Base-by-base conservation (phyloP, 2,797 vertebrate genomes). In the Rhincodon typus region DNA sequence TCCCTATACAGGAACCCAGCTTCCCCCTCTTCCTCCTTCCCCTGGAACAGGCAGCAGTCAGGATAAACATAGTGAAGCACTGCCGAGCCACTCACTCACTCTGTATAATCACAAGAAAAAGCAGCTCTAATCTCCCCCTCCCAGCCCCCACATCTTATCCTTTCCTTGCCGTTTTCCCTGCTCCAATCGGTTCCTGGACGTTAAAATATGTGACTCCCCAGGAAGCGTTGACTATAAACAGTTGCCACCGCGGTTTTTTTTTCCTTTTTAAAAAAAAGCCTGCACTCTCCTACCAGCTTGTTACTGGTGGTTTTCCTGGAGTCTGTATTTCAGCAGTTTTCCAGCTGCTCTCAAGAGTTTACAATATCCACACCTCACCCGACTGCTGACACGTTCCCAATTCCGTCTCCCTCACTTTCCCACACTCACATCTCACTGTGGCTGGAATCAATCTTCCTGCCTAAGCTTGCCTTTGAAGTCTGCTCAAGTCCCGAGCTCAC, bases 401-500 rank as follows among this genome's bases (percentile, higher is more conserved):
- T 70, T 66, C 3, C 91, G 66, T 4, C 17, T 17, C 46, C 19
- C 27, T 27, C 30, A 46, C 69, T 70, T 94, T 72, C 38, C 67
- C 93, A 94, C 93, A 94, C 93, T 72, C 66, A 10, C 23, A 50
- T 42, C 67, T 94, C 93, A 42, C 57, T 94, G 42, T 70, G n/a
- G 57, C 62, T 69, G 66, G 4, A 50, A 74, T 50, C 53, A 53
- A 94, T 74, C 69, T 94, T 13, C 94, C 69, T 53, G 93, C 23
- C 93, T 94, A 2, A 25, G 69, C 27, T 19, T 62, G 21, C 82
- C 53, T 90, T 30, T 90, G 87, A 0, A 30, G 34, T 34, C 67
- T 25, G 67, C 2, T 72, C 25, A 38, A 94, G 17, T 25, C 34
- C 93, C 23, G 27, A 91, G 13, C 30, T 4, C 87, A 62, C 7